Conservation (phyloP, 2,113 vertebrate genomes). For the Phainopepla nitens region DNA sequence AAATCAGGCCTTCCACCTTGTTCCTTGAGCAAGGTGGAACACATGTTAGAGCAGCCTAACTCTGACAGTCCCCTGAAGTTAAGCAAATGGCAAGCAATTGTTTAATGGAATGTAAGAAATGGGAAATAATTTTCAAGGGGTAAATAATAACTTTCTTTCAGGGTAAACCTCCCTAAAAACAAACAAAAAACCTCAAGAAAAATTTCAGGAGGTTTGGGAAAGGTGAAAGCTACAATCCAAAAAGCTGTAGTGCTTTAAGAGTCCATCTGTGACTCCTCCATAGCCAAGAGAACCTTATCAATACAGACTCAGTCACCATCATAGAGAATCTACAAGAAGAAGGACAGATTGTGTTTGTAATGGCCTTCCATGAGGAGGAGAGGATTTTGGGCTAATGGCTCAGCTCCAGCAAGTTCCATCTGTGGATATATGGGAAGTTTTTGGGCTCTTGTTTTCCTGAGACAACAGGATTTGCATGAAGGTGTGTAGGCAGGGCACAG, state of each 20-base stretch:
- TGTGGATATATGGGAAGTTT: background rate
- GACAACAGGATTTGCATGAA: background rate
- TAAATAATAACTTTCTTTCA: background rate
- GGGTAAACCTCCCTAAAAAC: fast-evolving
- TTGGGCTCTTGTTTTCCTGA: background rate
- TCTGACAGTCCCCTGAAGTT: background rate
- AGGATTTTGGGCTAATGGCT: background rate
- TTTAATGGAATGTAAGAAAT: background rate
- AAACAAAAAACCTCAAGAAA: background rate
- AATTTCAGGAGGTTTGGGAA: background rate
- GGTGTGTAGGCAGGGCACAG: background rate
- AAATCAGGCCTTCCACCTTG: background rate
- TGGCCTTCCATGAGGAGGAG: background rate
- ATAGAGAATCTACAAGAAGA: background rate
- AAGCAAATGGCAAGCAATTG: background rate
- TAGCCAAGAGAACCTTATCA: background rate
- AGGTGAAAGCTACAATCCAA: background rate
- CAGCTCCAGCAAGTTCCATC: background rate
- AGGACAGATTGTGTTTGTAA: background rate
- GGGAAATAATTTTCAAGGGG: background rate
- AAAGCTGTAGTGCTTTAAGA: background rate
- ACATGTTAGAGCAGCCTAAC: background rate
- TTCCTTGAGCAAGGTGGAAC: background rate
- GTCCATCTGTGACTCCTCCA: background rate
- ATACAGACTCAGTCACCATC: background rate